Percentiles rank a stretch among this genome's conserved stretches.
These are phyloP conservation scores for Artemia sinica DNA, from an alignment of 2,888 invertebrate species.

Conservation along the genomic window DNA sequence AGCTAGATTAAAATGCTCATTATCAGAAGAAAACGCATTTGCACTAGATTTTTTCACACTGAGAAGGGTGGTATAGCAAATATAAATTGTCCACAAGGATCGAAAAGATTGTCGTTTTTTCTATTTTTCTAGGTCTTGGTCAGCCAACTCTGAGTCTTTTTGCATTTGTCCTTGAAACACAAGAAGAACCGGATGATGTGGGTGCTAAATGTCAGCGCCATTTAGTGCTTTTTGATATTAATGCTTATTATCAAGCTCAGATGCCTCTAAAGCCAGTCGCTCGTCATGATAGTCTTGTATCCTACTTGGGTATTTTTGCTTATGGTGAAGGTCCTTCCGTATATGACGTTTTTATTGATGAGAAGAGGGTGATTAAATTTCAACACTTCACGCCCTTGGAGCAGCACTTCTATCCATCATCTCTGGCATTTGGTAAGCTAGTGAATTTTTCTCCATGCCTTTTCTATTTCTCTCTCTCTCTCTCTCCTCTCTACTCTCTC, in stretches of 20 bases:
- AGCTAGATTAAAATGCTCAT: too few species aligned
- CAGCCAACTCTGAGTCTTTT: constrained; percentile 1
- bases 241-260: constrained; percentile 9
- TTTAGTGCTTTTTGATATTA: background rate
- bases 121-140: background rate
- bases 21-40: too few species aligned
- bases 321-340: background rate
- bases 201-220: background rate
- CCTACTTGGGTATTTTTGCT: background rate
- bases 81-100: too few species aligned
- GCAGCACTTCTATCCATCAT: constrained; percentile 7
- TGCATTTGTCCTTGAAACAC: background rate
- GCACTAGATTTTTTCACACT: too few species aligned
- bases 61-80: too few species aligned
- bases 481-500: too few species aligned
- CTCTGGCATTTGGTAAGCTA: background rate
- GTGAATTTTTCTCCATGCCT: too few species aligned
- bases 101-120: too few species aligned
- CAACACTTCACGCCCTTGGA: background rate
- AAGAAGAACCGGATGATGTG: background rate
- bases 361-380: background rate
- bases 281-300: background rate
- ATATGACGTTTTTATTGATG: background rate
- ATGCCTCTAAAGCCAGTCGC: background rate
- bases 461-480: too few species aligned